Base-by-base conservation (phyloP, 2,113 vertebrate species). In the Odontophorus gujanensis region DNA sequence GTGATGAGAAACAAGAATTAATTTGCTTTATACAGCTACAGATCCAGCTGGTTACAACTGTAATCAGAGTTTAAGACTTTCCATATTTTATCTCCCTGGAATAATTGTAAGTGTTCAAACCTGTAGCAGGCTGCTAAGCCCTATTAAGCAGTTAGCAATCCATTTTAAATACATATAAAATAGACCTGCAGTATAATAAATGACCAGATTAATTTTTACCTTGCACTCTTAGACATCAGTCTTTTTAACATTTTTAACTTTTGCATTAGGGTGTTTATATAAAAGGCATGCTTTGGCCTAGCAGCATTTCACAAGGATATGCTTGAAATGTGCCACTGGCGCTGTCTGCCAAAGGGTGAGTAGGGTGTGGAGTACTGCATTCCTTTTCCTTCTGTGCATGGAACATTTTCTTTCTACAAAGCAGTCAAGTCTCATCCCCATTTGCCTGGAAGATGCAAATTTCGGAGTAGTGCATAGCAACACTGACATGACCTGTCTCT, bases 241-340 rank as follows among this genome's bases (percentile, higher is more conserved):
- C 51, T 30, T 42, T 85, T 81, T 32, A 88, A 58, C 15, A 30
- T 24, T 66, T 58, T 32, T 67, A 53, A 18, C 36, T 76, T 73
- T 50, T 50, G 3, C 20, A 25, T 69, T 36, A 62, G 22, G 9
- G 13, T 2, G 21, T 50, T 82, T 3, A 3, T 74, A 36, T 3
- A 63, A 6, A 7, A 30, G 38, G 4, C 17, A 61, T n/a, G 11
- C 22, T 82, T 94, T 82, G 79, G 36, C 11, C 21, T 85, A 34
- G 16, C 16, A 90, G 11, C 26, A 30, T 13, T 77, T 24, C 22
- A 40, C 0, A 2, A 63, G 22, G 3, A 18, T 0, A 0, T 53
- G 24, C 36, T 26, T 92, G 10, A 32, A 85, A 85, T 59, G 34
- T 43, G 13, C 16, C 8, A 15, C 61, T 79, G 36, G 12, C 9